Percentiles rank a stretch among this genome's conserved stretches.
phyloP scores from a whole-genome alignment of 2,888 invertebrate genomes.

The Nipponacmea schrenckii region DNA sequence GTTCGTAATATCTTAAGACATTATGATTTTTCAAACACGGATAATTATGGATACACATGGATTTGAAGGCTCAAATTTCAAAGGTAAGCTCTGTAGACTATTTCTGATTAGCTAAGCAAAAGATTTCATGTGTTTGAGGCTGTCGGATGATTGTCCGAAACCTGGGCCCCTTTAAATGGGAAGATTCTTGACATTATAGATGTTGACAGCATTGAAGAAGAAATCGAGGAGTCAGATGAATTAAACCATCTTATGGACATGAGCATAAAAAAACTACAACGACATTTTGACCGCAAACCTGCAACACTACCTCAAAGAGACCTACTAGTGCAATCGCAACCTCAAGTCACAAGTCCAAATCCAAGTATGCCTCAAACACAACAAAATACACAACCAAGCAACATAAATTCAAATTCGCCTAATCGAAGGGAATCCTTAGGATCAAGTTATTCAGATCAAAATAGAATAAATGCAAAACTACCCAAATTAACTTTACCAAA shows the following conservation, averaged over 20 bases:
- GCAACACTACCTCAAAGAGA: not conserved
- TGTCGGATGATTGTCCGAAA: too few relatives aligned
- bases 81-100: too few relatives aligned
- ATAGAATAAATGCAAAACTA: not conserved
- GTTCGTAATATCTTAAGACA: too few relatives aligned
- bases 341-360: not conserved
- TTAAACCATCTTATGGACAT: not conserved
- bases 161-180: too few relatives aligned
- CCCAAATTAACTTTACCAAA: not conserved
- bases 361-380: not conserved
- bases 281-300: not conserved
- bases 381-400: not conserved
- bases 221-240: not conserved
- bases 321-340: not conserved
- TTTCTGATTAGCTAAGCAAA: too few relatives aligned
- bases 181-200: not conserved
- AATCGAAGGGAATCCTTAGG: too few relatives aligned
- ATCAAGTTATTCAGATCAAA: too few relatives aligned
- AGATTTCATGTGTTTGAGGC: too few relatives aligned
- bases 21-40: too few relatives aligned
- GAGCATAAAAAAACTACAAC: not conserved
- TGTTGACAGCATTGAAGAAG: not conserved
- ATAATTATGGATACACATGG: too few relatives aligned
- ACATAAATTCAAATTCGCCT: too few relatives aligned
- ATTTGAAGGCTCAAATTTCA: too few relatives aligned